Evolutionary conservation across 2,113 vertebrate genomes (phyloP), one percentile per base, ranked within the genome.

Genomic region (Zosterops lateralis): DNA sequence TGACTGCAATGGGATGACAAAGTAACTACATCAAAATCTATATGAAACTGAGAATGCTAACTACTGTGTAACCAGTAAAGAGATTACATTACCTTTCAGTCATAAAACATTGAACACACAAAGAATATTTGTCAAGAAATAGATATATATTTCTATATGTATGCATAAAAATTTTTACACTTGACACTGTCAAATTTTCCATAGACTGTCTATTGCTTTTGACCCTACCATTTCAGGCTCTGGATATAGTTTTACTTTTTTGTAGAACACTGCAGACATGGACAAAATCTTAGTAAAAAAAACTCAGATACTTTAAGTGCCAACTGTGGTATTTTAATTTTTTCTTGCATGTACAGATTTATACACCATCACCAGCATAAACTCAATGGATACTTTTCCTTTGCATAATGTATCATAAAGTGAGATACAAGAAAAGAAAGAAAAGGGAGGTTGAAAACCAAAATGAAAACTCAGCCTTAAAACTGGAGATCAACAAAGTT

Each of bases 41-140:
- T 6, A 9, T 47, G 15, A 91, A 81, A 91, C 7, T 53, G 19
- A 32, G 82, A 78, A 44, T 34, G 1, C 0, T 44, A 66, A 5
- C 14, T 77, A 17, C 13, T n/a, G 17, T 36, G 9, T 32, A 60
- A 42, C 4, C 2, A 31, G 13, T 42, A 20, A 40, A 51, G 57
- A 38, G 8, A 3, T 4, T 62, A 45, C 2, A 4, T 12, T 7
- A 12, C 6, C 7, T 87, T 81, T 87, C 9, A 61, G 15, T 73
- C 7, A 12, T 14, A 40, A 65, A 45, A 36, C 11, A 40, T 1
- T 21, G 9, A 66, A 1, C 3, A 48, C 1, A 32, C 1, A 15
- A 14, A 34, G 21, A 34, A 47, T 21, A 51, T 17, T 25, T 65
- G 9, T 40, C 1, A 62, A 65, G 48, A 70, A 56, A 34, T 58